These are phyloP conservation scores for Polypedilum pembai DNA, from an alignment of 1,140 invertebrate genomes.

Conservation along the genomic window DNA sequence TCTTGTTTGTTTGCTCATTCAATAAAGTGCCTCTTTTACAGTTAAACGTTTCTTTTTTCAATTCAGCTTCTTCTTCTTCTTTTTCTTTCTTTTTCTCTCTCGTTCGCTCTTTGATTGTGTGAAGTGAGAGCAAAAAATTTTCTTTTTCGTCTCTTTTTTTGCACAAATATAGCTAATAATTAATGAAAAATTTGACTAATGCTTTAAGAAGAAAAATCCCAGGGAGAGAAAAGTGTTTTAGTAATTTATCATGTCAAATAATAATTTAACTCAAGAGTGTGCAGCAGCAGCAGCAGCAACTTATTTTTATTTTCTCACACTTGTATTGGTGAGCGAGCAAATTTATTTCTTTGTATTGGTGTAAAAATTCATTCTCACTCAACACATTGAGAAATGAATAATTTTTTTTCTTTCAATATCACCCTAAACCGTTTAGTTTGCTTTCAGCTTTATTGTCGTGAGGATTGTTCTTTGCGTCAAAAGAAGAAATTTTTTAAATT, in stretches of 20 bases:
- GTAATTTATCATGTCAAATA: constrained; percentile 27
- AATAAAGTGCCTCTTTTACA: constrained; percentile 28
- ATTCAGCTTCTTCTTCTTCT: neutral
- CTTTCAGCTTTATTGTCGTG: constrained; percentile 4
- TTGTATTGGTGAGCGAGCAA: neutral
- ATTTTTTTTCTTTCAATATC: neutral
- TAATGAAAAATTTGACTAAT: neutral
- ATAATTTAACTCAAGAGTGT: neutral
- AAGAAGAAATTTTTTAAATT: neutral
- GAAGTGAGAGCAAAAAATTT: neutral
- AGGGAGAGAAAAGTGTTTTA: neutral
- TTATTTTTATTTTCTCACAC: neutral
- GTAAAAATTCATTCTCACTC: constrained; percentile 12
- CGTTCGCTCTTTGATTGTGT: neutral
- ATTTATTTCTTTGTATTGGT: neutral
- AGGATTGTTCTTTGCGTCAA: constrained; percentile 12
- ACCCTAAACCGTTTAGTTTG: constrained; percentile 21
- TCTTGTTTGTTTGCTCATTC: constrained; percentile 28
- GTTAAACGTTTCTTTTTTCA: constrained; percentile 23
- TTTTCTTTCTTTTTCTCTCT: neutral
- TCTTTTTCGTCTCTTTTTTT: no score
- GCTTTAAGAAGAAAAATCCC: neutral
- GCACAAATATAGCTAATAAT: neutral
- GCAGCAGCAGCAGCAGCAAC: neutral
- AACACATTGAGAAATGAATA: constrained; percentile 1